Base-by-base conservation (phyloP, 2,888 invertebrate genomes). In the Leptinotarsa tumamoca region DNA sequence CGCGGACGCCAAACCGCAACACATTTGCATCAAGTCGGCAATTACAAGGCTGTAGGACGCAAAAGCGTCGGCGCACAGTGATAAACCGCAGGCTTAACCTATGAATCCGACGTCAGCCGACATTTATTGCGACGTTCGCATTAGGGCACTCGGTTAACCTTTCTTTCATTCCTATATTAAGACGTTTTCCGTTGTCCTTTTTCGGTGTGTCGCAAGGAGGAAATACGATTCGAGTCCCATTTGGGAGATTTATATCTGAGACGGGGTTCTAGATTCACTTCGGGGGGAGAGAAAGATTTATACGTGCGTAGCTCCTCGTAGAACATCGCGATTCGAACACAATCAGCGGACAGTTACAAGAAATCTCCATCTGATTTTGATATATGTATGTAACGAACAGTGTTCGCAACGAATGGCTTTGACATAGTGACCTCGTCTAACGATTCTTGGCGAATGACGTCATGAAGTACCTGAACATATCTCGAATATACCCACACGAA, bases 1-100 rank as follows among this genome's bases (percentile, higher is more conserved):
- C 33, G 33, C 27, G 43, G 33, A 15, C 43, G 43, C 63, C 63
- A 63, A 63, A 43, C 63, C 33, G 33, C 63, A 63, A 63, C 63
- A 43, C 63, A 63, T 63, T 63, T 63, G 63, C 27, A 63, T 63
- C 63, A 63, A 63, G 63, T 43, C 63, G 33, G 63, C 63, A 63
- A 63, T 63, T 63, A 63, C 33, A 17, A 63, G 33, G 5, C 17
- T 5, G 18, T 27, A 33, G 63, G 63, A 63, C 43, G 43, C 33
- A 33, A 15, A 21, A 21, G 61, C 27, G 61, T n/a, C 43, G 33
- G 33, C 58, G 58, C 15, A 21, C 23, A 21, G 33, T 63, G 63
- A 63, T 63, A 63, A 63, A 63, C 63, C 33, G 63, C 33, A 63
- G 63, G n/a, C 33, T 43, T 63, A 63, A 63, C 63, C 33, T 63